Evolutionary conservation across 2,888 invertebrate species (phyloP).

Genomic region (Caenorhabditis sp.): DNA sequence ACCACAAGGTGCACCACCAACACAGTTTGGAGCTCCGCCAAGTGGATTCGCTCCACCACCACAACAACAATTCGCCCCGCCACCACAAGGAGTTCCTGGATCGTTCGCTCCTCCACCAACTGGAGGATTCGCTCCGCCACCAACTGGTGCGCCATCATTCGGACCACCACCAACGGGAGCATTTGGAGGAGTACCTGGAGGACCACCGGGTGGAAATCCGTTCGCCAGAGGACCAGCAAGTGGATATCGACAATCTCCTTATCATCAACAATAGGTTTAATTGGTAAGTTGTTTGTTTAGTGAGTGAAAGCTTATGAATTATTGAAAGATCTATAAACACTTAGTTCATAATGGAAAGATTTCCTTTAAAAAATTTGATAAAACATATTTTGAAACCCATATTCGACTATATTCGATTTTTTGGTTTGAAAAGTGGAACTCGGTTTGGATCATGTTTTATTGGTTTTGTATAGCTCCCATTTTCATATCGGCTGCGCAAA

Average conservation of each 20-base stretch:
- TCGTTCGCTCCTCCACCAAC: conserved; percentile 33
- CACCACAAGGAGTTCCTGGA: conserved; percentile 14
- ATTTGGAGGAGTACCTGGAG: conserved; percentile 27
- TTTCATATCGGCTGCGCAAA: too few relatives aligned
- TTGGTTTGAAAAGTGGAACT: too few relatives aligned
- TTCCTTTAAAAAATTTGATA: too few relatives aligned
- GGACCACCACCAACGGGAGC: conserved; percentile 42
- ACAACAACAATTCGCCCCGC: conserved; percentile 12
- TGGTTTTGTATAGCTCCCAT: too few relatives aligned
- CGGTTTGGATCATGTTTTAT: too few relatives aligned
- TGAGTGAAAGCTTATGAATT: too few relatives aligned
- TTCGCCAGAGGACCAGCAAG: conserved; percentile 49
- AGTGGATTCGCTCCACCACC: conserved; percentile 35
- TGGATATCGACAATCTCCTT: conserved; percentile 55
- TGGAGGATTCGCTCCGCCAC: conserved; percentile 35
- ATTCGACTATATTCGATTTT: too few relatives aligned
- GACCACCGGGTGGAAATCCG: conserved; percentile 48
- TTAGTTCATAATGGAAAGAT: too few relatives aligned
- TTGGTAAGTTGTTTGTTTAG: neutral
- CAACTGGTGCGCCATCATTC: conserved; percentile 14
- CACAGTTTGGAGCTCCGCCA: conserved; percentile 20
- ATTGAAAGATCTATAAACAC: too few relatives aligned
- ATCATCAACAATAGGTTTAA: conserved; percentile 40
- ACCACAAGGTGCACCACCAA: too few relatives aligned
- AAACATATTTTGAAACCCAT: too few relatives aligned